Percentiles rank a stretch among this genome's conserved stretches.
Conservation (phyloP, 1,140 invertebrate genomes). For the Archivesica marissinica region DNA sequence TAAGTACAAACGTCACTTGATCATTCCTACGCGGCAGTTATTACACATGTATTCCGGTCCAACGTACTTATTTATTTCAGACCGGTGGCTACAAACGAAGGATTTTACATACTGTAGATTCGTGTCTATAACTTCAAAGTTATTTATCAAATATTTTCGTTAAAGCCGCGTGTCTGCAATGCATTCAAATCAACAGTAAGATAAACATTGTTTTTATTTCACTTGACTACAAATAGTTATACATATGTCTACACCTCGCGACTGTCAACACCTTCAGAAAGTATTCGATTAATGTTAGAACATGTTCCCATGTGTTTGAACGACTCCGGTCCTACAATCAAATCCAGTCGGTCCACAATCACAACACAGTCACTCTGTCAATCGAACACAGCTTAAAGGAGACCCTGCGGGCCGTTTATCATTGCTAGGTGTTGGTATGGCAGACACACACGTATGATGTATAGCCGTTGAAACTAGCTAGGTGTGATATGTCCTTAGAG, state of each 20-base stretch:
- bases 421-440: background rate
- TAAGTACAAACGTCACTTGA: slow-evolving; percentile 1
- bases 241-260: slow-evolving; percentile 8
- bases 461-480: slow-evolving; percentile 25
- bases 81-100: slow-evolving; percentile 17
- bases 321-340: slow-evolving; percentile 31
- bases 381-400: background rate
- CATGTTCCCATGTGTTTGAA: slow-evolving; percentile 31
- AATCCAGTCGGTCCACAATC: slow-evolving; percentile 3
- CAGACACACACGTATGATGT: slow-evolving; percentile 17
- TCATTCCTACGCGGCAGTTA: background rate
- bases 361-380: no score
- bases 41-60: background rate
- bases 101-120: slow-evolving; percentile 5
- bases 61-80: background rate
- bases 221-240: slow-evolving; percentile 32
- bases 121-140: slow-evolving; percentile 19
- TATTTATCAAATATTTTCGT: slow-evolving; percentile 50
- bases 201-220: slow-evolving; percentile 50
- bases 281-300: slow-evolving; percentile 18
- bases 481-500: background rate
- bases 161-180: slow-evolving; percentile 26
- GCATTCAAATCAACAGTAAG: slow-evolving; percentile 5
- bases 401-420: slow-evolving; percentile 22
- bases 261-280: slow-evolving; percentile 9